Evolutionary conservation across 2,113 vertebrate genomes (phyloP).

Genomic region (Pangasianodon hypophthalmus): DNA sequence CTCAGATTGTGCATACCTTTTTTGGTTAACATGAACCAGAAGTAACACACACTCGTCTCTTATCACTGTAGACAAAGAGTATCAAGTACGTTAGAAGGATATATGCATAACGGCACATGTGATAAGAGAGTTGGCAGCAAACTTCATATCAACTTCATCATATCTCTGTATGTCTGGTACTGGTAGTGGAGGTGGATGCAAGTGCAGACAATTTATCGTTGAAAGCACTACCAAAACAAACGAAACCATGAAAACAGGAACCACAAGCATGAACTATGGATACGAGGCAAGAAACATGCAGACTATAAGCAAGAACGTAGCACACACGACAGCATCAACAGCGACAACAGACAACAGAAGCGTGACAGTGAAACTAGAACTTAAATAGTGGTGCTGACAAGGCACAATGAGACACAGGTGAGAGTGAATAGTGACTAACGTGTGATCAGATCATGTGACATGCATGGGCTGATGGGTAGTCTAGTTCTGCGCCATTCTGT

Average conservation of each 20-base stretch:
- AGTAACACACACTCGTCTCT: neutral
- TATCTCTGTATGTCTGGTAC: neutral
- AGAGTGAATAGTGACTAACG: neutral
- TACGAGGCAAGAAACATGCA: neutral
- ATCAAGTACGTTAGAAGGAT: neutral
- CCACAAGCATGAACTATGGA: neutral
- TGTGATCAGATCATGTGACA: neutral
- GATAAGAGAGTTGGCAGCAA: neutral
- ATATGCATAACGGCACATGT: neutral
- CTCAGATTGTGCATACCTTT: neutral
- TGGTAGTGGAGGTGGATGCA: neutral
- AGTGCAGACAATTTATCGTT: neutral
- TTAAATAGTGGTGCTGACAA: neutral
- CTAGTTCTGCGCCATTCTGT: neutral
- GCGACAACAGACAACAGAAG: neutral
- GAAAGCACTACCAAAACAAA: neutral
- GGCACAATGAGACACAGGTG: neutral
- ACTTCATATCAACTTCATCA: neutral
- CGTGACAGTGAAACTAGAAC: neutral
- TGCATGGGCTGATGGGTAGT: neutral
- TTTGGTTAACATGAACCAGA: neutral
- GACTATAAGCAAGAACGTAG: neutral
- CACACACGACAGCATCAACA: neutral
- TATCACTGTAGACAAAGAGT: slow-evolving; percentile 2
- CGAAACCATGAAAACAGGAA: neutral